Conservation (phyloP, 2,888 invertebrate genomes). For the Colostygia pectinataria region DNA sequence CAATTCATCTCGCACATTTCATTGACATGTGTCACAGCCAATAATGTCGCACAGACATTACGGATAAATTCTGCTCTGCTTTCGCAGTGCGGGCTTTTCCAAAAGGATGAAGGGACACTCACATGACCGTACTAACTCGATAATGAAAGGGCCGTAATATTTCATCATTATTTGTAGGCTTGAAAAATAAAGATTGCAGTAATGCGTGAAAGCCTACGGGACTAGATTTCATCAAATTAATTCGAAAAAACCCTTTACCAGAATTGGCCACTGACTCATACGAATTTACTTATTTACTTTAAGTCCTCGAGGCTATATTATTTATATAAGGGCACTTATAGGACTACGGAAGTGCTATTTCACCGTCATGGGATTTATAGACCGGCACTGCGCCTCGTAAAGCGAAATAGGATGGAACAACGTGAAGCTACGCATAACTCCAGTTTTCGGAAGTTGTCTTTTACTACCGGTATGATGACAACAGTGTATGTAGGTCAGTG, state of each 20-base stretch:
- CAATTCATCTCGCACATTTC: constrained; percentile 10
- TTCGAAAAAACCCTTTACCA: no score
- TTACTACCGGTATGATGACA: background rate
- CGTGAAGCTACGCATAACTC: constrained; percentile 20
- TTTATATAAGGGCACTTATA: constrained; percentile 8
- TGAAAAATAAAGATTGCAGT: constrained; percentile 43
- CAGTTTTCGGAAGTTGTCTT: constrained; percentile 4
- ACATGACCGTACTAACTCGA: constrained; percentile 54
- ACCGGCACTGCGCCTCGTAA: constrained; percentile 25
- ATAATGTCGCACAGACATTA: constrained; percentile 9
- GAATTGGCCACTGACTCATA: no score
- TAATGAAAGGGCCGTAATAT: constrained; percentile 61
- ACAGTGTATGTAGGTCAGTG: no score
- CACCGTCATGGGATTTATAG: constrained; percentile 25
- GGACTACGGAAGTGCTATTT: constrained; percentile 22
- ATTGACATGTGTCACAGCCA: constrained; percentile 12
- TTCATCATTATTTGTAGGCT: constrained; percentile 48
- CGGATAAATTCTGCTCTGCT: constrained; percentile 1
- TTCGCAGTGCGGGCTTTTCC: constrained; percentile 27
- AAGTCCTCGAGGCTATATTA: background rate
- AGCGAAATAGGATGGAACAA: constrained; percentile 21
- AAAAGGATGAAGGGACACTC: constrained; percentile 45
- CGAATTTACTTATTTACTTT: no score
- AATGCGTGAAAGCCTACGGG: constrained; percentile 28
- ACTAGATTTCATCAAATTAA: no score